These are phyloP conservation scores for Cybosia mesomella DNA, from an alignment of 2,888 invertebrate species.

Conservation along the genomic window DNA sequence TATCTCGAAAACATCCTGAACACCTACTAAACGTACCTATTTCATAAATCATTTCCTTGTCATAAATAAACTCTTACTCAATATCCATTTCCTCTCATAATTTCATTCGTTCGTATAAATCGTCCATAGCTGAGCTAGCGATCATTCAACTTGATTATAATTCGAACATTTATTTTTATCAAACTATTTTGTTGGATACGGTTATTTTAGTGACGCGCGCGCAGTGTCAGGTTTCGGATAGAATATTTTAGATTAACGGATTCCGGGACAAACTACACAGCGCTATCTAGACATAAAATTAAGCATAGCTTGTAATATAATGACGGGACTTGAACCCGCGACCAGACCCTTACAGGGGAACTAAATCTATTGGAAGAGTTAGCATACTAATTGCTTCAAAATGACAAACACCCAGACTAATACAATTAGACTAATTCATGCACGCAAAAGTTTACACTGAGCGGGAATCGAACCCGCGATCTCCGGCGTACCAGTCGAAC, in stretches of 20 bases:
- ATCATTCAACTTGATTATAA: constrained; percentile 35
- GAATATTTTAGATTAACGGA: constrained; percentile 3
- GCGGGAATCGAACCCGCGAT: too few relatives aligned
- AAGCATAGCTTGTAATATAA: too few relatives aligned
- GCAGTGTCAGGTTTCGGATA: constrained; percentile 31
- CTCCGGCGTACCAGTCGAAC: too few relatives aligned
- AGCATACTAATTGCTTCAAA: too few relatives aligned
- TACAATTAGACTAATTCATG: too few relatives aligned
- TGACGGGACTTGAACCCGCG: too few relatives aligned
- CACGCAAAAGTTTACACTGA: too few relatives aligned
- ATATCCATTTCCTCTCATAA: background rate
- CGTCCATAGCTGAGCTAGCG: constrained; percentile 3
- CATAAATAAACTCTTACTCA: background rate
- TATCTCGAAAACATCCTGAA: background rate
- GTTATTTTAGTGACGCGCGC: constrained; percentile 34
- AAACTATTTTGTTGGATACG: constrained; percentile 36
- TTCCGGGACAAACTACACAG: background rate
- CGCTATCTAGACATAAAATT: too few relatives aligned
- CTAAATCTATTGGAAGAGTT: too few relatives aligned
- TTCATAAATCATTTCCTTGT: background rate
- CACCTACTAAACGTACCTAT: background rate
- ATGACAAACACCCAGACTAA: too few relatives aligned
- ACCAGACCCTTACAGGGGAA: too few relatives aligned
- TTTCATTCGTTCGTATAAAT: constrained; percentile 4
- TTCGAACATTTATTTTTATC: constrained; percentile 27